Evolutionary conservation across 1,140 invertebrate species (phyloP).

Genomic region (Galleria mellonella): DNA sequence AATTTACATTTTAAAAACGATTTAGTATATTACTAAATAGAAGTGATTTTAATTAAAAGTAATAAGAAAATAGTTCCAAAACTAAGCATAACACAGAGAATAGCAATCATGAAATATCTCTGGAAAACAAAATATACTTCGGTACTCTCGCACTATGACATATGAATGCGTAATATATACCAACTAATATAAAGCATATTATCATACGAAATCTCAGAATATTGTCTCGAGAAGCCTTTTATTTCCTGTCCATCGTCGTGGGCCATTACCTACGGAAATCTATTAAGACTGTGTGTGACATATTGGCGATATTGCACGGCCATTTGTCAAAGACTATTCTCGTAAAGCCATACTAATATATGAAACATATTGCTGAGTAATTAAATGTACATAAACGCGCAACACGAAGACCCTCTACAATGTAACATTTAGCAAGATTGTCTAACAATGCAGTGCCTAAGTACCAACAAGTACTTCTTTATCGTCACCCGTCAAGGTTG

Average conservation of each 20-base stretch:
- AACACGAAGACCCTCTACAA: slow-evolving; percentile 10
- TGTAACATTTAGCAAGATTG: slow-evolving; percentile 5
- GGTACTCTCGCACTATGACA: neutral
- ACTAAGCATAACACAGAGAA: too few species aligned
- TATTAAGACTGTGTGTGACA: slow-evolving; percentile 41
- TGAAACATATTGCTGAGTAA: slow-evolving; percentile 14
- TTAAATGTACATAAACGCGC: slow-evolving; percentile 15
- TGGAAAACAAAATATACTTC: too few species aligned
- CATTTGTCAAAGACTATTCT: slow-evolving; percentile 25
- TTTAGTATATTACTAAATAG: too few species aligned
- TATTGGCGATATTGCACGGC: slow-evolving; percentile 21
- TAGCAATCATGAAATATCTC: too few species aligned
- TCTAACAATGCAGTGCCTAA: neutral
- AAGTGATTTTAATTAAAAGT: too few species aligned
- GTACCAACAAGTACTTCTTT: too few species aligned
- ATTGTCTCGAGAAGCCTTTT: slow-evolving; percentile 5
- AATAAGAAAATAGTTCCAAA: too few species aligned
- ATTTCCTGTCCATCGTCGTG: slow-evolving; percentile 5
- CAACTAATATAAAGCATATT: slow-evolving; percentile 4
- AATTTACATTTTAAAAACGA: too few species aligned
- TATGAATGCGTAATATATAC: neutral
- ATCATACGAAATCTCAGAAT: neutral
- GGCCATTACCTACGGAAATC: slow-evolving; percentile 31
- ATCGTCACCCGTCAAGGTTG: too few species aligned
- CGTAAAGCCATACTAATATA: slow-evolving; percentile 13